Evolutionary conservation across 1,140 invertebrate species (phyloP).

Genomic region (Pseudoatta argentina): DNA sequence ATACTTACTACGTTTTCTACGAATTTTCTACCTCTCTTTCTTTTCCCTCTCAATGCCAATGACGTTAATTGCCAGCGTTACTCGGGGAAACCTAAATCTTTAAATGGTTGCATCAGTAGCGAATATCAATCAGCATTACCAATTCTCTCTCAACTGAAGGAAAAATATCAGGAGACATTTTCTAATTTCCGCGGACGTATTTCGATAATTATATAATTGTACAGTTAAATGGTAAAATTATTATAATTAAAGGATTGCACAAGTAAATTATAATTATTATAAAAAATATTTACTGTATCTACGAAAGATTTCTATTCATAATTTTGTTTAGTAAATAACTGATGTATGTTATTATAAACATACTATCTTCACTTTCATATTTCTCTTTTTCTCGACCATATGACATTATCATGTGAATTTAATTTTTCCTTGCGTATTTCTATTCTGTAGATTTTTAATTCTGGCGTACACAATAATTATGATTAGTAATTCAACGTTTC

Average conservation of each 20-base stretch:
- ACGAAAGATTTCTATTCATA: conserved; percentile 21
- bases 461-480: neutral
- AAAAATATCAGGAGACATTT: conserved; percentile 47
- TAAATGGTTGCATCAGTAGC: conserved; percentile 31
- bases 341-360: neutral
- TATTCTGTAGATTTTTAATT: conserved; percentile 30
- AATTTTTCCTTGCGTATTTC: neutral
- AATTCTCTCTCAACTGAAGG: conserved; percentile 50
- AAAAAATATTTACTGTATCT: neutral
- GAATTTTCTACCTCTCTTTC: conserved; percentile 68
- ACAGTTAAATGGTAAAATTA: conserved; percentile 1
- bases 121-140: conserved; percentile 47
- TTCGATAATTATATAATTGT: conserved; percentile 43
- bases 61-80: conserved; percentile 77
- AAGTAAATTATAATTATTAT: conserved; percentile 25
- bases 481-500: conserved; percentile 14
- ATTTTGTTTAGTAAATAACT: neutral
- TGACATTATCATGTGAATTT: neutral
- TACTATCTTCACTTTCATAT: neutral
- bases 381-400: neutral
- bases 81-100: conserved; percentile 43
- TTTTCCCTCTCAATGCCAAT: conserved; percentile 78
- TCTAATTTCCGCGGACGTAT: conserved; percentile 22
- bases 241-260: conserved; percentile 19
- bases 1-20: conserved; percentile 78